Evolutionary conservation across 1,140 invertebrate genomes (phyloP).

Genomic region (Ptiloglossa arizonensis): DNA sequence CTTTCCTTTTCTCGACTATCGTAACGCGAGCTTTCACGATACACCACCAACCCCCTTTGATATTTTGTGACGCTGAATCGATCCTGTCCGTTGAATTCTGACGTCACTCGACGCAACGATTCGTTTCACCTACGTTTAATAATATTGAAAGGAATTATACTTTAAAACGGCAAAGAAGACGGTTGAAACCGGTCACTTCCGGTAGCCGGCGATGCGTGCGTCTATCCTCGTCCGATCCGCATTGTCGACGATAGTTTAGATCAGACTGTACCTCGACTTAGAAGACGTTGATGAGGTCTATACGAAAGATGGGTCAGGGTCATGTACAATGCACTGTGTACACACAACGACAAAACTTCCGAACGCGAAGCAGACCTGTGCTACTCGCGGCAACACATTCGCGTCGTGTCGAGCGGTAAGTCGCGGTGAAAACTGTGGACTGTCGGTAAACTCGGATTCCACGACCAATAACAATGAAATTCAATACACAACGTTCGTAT

Average conservation of each 20-base stretch:
- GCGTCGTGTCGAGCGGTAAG: neutral
- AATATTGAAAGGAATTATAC: slow-evolving; percentile 10
- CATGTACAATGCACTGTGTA: slow-evolving; percentile 69
- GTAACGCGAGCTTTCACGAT: too few species aligned
- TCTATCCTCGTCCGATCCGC: slow-evolving; percentile 48
- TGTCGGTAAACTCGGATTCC: neutral
- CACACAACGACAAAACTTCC: slow-evolving; percentile 66
- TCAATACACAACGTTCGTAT: too few species aligned
- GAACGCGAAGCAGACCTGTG: slow-evolving; percentile 14
- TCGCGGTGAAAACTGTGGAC: neutral
- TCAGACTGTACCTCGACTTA: slow-evolving; percentile 70
- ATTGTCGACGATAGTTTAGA: slow-evolving; percentile 48
- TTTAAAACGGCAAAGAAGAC: slow-evolving; percentile 28
- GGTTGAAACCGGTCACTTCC: slow-evolving; percentile 56
- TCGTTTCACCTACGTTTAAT: neutral
- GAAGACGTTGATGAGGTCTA: slow-evolving; percentile 72
- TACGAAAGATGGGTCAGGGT: slow-evolving; percentile 76
- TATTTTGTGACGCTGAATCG: too few species aligned
- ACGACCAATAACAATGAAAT: neutral
- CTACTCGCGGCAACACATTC: neutral
- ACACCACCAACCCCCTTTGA: too few species aligned
- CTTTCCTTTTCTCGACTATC: too few species aligned
- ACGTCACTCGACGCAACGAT: too few species aligned
- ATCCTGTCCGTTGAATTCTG: too few species aligned
- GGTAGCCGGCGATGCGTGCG: slow-evolving; percentile 30